Evolutionary conservation across 2,888 invertebrate genomes (phyloP).

Genomic region (Thereva nobilitata): DNA sequence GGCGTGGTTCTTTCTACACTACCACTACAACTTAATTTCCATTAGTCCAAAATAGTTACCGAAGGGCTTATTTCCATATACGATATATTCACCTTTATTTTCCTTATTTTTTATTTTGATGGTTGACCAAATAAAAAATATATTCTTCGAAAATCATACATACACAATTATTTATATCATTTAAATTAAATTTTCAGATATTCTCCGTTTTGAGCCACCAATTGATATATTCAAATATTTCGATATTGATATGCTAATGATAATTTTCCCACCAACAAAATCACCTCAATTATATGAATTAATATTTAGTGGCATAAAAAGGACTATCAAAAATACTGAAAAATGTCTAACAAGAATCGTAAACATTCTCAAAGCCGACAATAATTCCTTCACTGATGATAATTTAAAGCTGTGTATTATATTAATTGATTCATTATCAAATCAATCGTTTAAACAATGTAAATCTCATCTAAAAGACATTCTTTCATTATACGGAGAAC

Average conservation of each 20-base stretch:
- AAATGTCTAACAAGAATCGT: conserved; percentile 46
- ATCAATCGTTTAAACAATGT: conserved; percentile 44
- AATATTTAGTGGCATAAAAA: conserved; percentile 48
- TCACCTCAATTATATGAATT: conserved; percentile 50
- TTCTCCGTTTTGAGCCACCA: conserved; percentile 53
- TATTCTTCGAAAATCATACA: too few species aligned
- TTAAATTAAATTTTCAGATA: conserved; percentile 44
- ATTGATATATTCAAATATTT: conserved; percentile 50
- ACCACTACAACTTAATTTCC: too few species aligned
- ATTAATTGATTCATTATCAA: conserved; percentile 49
- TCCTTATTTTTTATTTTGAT: too few species aligned
- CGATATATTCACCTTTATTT: too few species aligned
- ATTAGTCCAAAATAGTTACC: too few species aligned
- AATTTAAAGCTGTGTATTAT: conserved; percentile 48
- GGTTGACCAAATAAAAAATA: too few species aligned
- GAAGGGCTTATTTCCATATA: too few species aligned
- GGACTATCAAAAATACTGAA: conserved; percentile 47
- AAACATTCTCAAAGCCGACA: conserved; percentile 40
- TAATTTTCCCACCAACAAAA: conserved; percentile 46
- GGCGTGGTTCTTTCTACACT: too few species aligned
- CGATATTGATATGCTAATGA: conserved; percentile 46
- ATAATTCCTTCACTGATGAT: conserved; percentile 43
- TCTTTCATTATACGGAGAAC: conserved; percentile 42
- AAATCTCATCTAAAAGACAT: conserved; percentile 44
- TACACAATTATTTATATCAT: too few species aligned